Evolutionary conservation across 1,140 invertebrate genomes (phyloP), one percentile per base, ranked within the genome.

Genomic region (Leptonema lineaticorne): DNA sequence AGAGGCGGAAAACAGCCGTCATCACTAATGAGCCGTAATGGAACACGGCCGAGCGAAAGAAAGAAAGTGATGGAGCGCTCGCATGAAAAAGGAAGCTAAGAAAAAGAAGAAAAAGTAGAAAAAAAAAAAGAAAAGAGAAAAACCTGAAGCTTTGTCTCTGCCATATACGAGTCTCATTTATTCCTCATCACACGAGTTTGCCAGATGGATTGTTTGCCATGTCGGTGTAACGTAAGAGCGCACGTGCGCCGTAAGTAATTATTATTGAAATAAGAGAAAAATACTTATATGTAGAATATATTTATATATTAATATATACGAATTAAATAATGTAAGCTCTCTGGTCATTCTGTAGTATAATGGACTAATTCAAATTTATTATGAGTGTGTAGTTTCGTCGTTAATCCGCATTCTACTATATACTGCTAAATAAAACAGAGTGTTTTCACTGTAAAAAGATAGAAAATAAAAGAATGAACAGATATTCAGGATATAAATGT

Each of bases 21-120:
- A 37, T 59, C 57, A 59, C 60, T 65, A 65, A 65, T 65, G 41
- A 67, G 53, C 50, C 64, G n/a, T 67, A 57, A 56, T 67, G 50
- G 41, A 67, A 57, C 64, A 9, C 9, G 27, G 8, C 8, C 18
- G 6, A 20, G 6, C 7, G 46, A 8, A 8, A n/a, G n/a, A n/a
- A n/a, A n/a, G n/a, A n/a, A n/a, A n/a, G n/a, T n/a, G n/a, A n/a
- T n/a, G n/a, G n/a, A 50, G 46, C 46, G 46, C 46, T 8, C 46
- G 18, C 30, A 37, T 37, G 30, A 6, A 14, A 14, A 8, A n/a
- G n/a, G n/a, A n/a, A n/a, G n/a, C n/a, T n/a, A n/a, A n/a, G n/a
- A n/a, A n/a, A n/a, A n/a, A n/a, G n/a, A n/a, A n/a, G n/a, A n/a
- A n/a, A n/a, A n/a, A n/a, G n/a, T n/a, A n/a, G n/a, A n/a, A n/a